Evolutionary conservation across 2,888 invertebrate species (phyloP).

Genomic region (Slavum lentiscoides): DNA sequence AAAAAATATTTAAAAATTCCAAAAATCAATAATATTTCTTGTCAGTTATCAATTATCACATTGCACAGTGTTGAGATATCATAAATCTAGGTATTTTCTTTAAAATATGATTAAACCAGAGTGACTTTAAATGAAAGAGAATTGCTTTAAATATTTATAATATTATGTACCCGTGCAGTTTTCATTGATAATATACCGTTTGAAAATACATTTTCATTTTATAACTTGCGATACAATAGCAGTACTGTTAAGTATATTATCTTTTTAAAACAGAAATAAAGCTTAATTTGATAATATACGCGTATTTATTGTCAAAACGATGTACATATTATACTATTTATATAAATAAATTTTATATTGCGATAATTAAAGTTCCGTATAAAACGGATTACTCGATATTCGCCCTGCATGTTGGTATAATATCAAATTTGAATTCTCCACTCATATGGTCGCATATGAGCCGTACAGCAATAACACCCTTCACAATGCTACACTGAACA

Average conservation of each 20-base stretch:
- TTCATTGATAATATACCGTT: too few relatives aligned
- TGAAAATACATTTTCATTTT: too few relatives aligned
- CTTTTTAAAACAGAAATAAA: neutral
- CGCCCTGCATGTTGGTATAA: neutral
- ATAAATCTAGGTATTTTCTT: too few relatives aligned
- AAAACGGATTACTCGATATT: conserved; percentile 2
- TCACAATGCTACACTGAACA: neutral
- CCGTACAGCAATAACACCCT: neutral
- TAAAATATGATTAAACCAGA: too few relatives aligned
- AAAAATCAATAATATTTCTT: too few relatives aligned
- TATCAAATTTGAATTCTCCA: conserved; percentile 1
- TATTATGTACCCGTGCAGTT: too few relatives aligned
- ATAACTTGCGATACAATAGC: neutral
- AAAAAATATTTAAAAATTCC: too few relatives aligned
- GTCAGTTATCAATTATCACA: too few relatives aligned
- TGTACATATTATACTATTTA: neutral
- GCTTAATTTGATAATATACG: neutral
- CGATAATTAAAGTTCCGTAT: neutral
- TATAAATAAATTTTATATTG: neutral
- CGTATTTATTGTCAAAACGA: too few relatives aligned
- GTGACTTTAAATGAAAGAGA: too few relatives aligned
- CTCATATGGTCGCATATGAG: neutral
- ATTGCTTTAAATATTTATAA: too few relatives aligned
- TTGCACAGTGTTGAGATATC: too few relatives aligned
- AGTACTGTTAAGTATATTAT: neutral